phyloP scores from a whole-genome alignment of 2,797 vertebrate genomes.

The Mustela erminea region DNA sequence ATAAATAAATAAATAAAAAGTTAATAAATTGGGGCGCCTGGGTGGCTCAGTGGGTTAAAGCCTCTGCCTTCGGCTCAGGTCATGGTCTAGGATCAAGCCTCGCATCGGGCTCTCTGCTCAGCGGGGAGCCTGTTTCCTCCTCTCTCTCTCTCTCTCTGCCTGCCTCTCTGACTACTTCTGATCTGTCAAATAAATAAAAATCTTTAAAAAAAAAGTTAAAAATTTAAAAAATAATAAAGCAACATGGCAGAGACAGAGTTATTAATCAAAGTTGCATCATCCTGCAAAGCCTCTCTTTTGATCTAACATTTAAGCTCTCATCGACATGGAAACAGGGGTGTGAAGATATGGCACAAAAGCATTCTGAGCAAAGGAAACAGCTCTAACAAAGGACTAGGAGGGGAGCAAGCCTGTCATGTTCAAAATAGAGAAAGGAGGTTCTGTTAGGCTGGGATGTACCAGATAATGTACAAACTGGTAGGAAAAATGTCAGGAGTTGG shows the following conservation, averaged over 20 bases:
- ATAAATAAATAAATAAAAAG: too few relatives aligned
- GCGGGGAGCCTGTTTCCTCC: too few relatives aligned
- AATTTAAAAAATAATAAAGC: neutral
- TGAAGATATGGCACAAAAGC: neutral
- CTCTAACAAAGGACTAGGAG: neutral
- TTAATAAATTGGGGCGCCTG: too few relatives aligned
- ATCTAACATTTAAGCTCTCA: neutral
- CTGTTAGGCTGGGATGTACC: neutral
- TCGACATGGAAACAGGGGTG: neutral
- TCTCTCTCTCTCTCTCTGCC: too few relatives aligned
- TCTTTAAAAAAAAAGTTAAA: too few relatives aligned
- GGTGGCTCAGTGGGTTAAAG: too few relatives aligned
- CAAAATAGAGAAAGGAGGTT: neutral
- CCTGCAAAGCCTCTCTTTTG: neutral
- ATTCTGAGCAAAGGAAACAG: neutral
- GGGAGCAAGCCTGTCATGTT: neutral
- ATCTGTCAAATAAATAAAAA: too few relatives aligned
- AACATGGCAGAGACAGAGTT: neutral
- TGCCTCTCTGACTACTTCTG: too few relatives aligned
- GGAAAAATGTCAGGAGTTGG: neutral
- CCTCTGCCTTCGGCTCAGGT: too few relatives aligned
- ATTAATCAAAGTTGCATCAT: neutral
- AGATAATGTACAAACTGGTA: neutral
- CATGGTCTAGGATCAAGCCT: too few relatives aligned
- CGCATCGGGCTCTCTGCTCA: too few relatives aligned